Percentiles rank a stretch among this genome's conserved stretches.
These are phyloP conservation scores for Micrastur ruficollis DNA, from an alignment of 2,797 vertebrate species.

Conservation along the genomic window DNA sequence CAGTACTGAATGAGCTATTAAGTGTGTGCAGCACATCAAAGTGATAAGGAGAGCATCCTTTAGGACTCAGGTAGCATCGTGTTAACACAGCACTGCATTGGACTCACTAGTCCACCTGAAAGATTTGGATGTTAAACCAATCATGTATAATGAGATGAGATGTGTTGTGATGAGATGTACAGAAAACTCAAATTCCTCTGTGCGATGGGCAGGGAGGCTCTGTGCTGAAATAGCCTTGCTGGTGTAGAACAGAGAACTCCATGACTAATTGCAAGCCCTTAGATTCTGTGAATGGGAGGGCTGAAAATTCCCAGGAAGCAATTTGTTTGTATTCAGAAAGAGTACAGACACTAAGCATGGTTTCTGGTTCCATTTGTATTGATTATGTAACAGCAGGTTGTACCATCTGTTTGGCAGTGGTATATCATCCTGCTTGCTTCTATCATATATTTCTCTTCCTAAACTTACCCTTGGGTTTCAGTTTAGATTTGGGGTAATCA, in stretches of 20 bases:
- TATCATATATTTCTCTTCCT: not conserved
- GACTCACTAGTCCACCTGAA: not conserved
- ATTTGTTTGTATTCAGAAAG: constrained; percentile 36
- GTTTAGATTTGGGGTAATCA: not conserved
- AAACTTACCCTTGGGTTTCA: not conserved
- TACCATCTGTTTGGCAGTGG: not conserved
- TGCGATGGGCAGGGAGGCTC: not conserved
- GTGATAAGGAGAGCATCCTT: not conserved
- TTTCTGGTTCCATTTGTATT: constrained; percentile 8
- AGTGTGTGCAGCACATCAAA: not conserved
- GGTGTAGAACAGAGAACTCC: not conserved
- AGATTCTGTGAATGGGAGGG: constrained; percentile 4
- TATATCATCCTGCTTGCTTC: not conserved
- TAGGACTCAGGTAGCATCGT: not conserved
- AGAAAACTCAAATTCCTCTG: not conserved
- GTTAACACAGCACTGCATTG: accelerated
- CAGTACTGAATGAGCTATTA: not conserved
- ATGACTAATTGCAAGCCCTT: not conserved
- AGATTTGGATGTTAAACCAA: not conserved
- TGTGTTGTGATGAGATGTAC: not conserved
- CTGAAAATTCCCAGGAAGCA: not conserved
- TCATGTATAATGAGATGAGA: not conserved
- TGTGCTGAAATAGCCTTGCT: not conserved
- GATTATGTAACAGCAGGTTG: constrained; percentile 54
- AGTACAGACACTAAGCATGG: not conserved